A percentile compares a stretch with the other conserved stretches of the same genome.
These are phyloP conservation scores for Pomatorhinus ruficollis DNA, from an alignment of 2,113 vertebrate species.

Conservation along the genomic window DNA sequence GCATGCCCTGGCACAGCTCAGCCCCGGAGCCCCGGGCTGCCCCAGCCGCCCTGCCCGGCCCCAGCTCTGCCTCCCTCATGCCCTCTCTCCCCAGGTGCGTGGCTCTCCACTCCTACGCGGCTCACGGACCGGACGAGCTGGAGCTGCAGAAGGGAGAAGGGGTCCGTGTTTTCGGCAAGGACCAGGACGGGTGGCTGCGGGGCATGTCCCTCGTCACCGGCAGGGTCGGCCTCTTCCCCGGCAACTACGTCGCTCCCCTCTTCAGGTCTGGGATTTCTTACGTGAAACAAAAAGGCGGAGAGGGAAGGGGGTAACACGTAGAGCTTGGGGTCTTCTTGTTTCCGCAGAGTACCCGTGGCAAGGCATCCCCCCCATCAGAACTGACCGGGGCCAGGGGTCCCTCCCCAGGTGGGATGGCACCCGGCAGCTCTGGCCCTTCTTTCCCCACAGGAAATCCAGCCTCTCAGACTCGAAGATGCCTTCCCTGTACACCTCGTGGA, in stretches of 20 bases:
- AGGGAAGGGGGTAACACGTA: fast-evolving
- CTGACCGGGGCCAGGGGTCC: neutral
- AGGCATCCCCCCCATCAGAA: neutral
- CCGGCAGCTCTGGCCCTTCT: neutral
- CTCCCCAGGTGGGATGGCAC: neutral
- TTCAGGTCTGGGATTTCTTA: conserved; percentile 79
- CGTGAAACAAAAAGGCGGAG: fast-evolving
- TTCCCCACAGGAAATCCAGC: conserved; percentile 64
- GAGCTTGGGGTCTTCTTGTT: neutral
- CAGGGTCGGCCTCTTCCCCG: conserved; percentile 89
- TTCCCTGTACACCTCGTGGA: conserved; percentile 72
- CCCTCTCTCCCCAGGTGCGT: conserved; percentile 78
- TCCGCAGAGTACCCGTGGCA: fast-evolving
- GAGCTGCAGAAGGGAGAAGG: conserved; percentile 93
- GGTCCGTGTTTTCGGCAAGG: conserved; percentile 87
- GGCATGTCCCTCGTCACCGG: conserved; percentile 90
- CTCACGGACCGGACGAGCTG: conserved; percentile 84
- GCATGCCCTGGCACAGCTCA: neutral
- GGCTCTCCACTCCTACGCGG: conserved; percentile 84
- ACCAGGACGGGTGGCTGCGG: conserved; percentile 90
- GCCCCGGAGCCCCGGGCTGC: fast-evolving
- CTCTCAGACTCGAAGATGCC: conserved; percentile 66
- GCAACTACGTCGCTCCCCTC: conserved; percentile 86
- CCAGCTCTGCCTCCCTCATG: neutral
- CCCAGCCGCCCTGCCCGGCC: fast-evolving